Base-by-base conservation (phyloP, 2,888 invertebrate species). In the Drosophila pullipes region DNA sequence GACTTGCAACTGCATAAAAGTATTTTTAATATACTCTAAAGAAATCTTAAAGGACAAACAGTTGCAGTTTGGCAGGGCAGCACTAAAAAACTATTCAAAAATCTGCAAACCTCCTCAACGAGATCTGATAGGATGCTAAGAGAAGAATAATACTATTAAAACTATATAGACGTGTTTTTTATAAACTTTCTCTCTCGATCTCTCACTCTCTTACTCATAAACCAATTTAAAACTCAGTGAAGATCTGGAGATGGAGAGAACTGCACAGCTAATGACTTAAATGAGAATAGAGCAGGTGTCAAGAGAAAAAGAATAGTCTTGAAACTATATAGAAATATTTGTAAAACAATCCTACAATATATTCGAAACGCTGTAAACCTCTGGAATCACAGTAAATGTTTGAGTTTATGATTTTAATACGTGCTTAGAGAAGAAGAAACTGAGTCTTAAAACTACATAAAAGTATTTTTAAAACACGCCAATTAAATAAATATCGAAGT, bases 41-140 rank as follows among this genome's bases (percentile, higher is more conserved):
- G 3, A 35, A 33, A 54, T 3, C 31, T 22, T 5, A 0, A 13
- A 16, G 2, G 7, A 7, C n/a, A 10, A n/a, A 7, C n/a, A n/a
- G 37, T 6, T 16, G 37, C 16, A 37, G 16, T 13, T 35, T 25
- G 25, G 25, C 25, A 25, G 25, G 25, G 1, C 25, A 25, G 25
- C 25, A 25, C 25, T 25, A 25, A 25, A 25, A 25, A 25, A 25
- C 25, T 25, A 25, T 35, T 41, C 4, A n/a, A 10, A n/a, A 41
- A 0, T 41, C 0, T n/a, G 41, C 4, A 10, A 0, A 4, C 4
- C 10, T n/a, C 9, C 39, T 10, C 39, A 41, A n/a, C 2, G n/a
- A 22, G 11, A 1, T 5, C 41, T 10, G 41, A 11, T 30, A 30
- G 7, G 7, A 30, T 30, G n/a, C 41, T 2, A 10, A n/a, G 10